phyloP scores from a whole-genome alignment of 2,888 invertebrate genomes.

The Xestobium rufovillosum region DNA sequence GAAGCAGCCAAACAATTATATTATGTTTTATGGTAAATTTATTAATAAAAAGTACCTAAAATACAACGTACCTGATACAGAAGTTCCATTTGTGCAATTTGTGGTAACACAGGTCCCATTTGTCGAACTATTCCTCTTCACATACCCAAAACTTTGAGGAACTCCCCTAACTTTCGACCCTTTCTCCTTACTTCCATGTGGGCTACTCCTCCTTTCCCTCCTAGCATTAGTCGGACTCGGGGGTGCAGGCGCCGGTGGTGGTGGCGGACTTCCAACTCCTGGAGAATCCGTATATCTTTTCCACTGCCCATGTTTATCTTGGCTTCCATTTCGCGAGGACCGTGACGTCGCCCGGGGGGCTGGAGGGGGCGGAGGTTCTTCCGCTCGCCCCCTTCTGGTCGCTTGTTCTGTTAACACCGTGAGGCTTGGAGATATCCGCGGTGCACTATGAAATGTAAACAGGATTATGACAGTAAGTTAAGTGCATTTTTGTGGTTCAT shows the following conservation, averaged over 20 bases:
- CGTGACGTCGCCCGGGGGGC: slow-evolving; percentile 35
- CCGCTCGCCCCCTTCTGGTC: slow-evolving; percentile 47
- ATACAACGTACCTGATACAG: no score
- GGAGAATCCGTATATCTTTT: slow-evolving; percentile 59
- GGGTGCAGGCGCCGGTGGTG: slow-evolving; percentile 48
- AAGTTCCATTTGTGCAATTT: no score
- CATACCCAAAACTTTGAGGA: slow-evolving; percentile 79
- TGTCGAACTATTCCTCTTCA: slow-evolving; percentile 55
- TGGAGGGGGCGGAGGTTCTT: slow-evolving; percentile 47
- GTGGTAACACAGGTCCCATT: slow-evolving; percentile 40
- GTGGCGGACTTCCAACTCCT: slow-evolving; percentile 54
- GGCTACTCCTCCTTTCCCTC: slow-evolving; percentile 41
- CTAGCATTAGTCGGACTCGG: slow-evolving; percentile 41
- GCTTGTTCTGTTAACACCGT: slow-evolving; percentile 48
- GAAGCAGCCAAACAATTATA: no score
- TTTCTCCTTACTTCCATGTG: slow-evolving; percentile 45
- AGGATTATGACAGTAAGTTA: no score
- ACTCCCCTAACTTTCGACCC: slow-evolving; percentile 60
- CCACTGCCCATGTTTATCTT: slow-evolving; percentile 47
- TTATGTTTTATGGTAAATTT: no score
- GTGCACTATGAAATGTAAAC: slow-evolving; percentile 30
- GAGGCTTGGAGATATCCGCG: slow-evolving; percentile 44
- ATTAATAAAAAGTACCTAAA: no score
- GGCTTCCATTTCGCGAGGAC: slow-evolving; percentile 33
- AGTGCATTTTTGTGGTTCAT: no score